Base-by-base conservation (phyloP, 2,797 vertebrate genomes). In the Acipenser transmontanus region DNA sequence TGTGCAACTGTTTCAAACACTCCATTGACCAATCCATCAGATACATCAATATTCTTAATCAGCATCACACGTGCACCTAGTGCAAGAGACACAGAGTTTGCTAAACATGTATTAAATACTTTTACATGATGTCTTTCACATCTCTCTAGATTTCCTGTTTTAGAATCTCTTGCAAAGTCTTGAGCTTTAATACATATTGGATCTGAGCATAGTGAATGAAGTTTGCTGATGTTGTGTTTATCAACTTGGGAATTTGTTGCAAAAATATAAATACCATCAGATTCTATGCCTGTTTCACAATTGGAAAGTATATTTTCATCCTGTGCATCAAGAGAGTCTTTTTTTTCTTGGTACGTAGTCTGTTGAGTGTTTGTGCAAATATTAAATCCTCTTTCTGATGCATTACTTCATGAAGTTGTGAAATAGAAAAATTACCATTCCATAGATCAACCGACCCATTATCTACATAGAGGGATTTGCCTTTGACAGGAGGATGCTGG, bases 31-130 rank as follows among this genome's bases (percentile, higher is more conserved):
- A 73, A 34, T 12, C 72, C 69, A 10, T 73, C 72, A 7, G 66
- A 61, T 10, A 71, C 65, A 61, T 69, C 64, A 50, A 73, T 67
- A 54, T 73, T 71, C 50, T 71, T 71, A 14, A 69, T 69, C 17
- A 66, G 47, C 70, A 71, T 74, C 0, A 72, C 54, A 7, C 63
- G 50, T 59, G 65, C 68, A 62, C 65, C 61, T 48, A 69, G n/a
- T 66, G 67, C 65, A 6, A 67, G 3, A 3, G 9, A 34, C 56
- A 74, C 47, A 62, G 13, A 69, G 14, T 65, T 51, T 10, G 62
- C 17, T 34, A 74, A 64, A 64, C 48, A 68, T 49, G 68, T 62
- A 14, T 70, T 68, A 47, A 65, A 65, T 7, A 74, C 59, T 11
- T 65, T 69, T 0, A n/a, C 3, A 49, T 67, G 62, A 66, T 49